These are phyloP conservation scores for Tetheella fluctuosa DNA, from an alignment of 2,888 invertebrate genomes.

Conservation along the genomic window DNA sequence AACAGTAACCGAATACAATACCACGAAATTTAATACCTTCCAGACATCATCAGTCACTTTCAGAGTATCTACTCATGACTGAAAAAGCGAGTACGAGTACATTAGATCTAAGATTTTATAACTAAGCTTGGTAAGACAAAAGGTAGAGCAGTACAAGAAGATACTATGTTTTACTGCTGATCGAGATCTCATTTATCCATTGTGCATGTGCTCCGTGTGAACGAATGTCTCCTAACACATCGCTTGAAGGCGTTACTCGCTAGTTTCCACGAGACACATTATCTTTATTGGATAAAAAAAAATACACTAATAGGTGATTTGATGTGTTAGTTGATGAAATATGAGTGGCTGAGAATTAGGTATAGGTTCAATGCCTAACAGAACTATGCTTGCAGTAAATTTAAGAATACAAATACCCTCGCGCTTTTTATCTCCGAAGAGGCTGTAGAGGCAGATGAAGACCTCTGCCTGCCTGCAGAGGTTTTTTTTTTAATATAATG, in stretches of 20 bases:
- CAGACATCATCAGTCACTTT: not conserved
- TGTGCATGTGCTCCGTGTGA: slow-evolving; percentile 35
- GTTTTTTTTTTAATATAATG: too few species aligned
- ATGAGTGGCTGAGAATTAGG: slow-evolving; percentile 5
- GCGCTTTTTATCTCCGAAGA: too few species aligned
- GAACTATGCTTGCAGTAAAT: not conserved
- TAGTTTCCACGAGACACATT: slow-evolving; percentile 56
- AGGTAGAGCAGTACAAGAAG: not conserved
- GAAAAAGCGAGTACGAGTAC: not conserved
- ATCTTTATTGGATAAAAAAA: slow-evolving; percentile 40
- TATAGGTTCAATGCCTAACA: not conserved
- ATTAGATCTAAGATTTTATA: not conserved
- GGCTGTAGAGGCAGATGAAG: too few species aligned
- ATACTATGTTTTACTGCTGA: not conserved
- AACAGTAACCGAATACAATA: too few species aligned
- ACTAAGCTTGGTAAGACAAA: not conserved
- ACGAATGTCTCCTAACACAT: slow-evolving; percentile 13
- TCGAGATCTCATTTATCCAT: not conserved
- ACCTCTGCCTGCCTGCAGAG: too few species aligned
- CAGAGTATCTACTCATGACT: not conserved
- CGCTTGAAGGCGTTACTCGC: slow-evolving; percentile 24
- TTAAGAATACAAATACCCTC: too few species aligned
- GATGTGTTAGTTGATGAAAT: too few species aligned
- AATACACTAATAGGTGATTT: not conserved
- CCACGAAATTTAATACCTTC: not conserved